A percentile compares a stretch with the other conserved stretches of the same genome.
These are phyloP conservation scores for Arrhopalites spinosus DNA, from an alignment of 2,888 invertebrate species.

Conservation along the genomic window DNA sequence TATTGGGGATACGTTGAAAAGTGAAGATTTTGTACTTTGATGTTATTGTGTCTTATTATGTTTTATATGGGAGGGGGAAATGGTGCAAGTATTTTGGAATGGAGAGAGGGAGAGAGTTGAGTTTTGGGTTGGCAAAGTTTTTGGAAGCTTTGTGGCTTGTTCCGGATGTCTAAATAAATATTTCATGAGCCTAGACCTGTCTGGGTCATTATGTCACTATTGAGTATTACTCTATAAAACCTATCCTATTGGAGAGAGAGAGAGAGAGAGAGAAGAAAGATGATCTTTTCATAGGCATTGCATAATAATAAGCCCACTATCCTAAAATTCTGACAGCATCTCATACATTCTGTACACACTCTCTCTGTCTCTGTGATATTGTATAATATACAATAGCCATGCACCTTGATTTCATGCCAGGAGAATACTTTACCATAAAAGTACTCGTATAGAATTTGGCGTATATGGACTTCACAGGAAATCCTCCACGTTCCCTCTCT, in stretches of 20 bases:
- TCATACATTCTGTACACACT: no score
- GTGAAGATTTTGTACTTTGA: no score
- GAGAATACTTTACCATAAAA: no score
- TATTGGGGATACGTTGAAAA: background rate
- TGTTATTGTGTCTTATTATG: background rate
- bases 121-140: background rate
- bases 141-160: background rate
- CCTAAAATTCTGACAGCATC: no score
- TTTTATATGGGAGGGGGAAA: no score
- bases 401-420: no score
- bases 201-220: conserved; percentile 30
- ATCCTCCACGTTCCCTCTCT: no score
- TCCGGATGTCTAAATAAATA: conserved; percentile 19
- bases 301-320: conserved; percentile 9
- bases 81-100: no score
- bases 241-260: background rate
- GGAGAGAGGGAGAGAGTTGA: background rate
- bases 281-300: conserved; percentile 6
- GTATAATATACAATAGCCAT: no score
- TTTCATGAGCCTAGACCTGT: conserved; percentile 30
- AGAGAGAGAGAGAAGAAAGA: conserved; percentile 1
- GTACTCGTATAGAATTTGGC: no score
- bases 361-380: no score
- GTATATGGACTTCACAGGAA: no score
- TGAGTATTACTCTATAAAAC: conserved; percentile 24